Conservation (phyloP, 1,140 invertebrate species). For the Eueides isabella region DNA sequence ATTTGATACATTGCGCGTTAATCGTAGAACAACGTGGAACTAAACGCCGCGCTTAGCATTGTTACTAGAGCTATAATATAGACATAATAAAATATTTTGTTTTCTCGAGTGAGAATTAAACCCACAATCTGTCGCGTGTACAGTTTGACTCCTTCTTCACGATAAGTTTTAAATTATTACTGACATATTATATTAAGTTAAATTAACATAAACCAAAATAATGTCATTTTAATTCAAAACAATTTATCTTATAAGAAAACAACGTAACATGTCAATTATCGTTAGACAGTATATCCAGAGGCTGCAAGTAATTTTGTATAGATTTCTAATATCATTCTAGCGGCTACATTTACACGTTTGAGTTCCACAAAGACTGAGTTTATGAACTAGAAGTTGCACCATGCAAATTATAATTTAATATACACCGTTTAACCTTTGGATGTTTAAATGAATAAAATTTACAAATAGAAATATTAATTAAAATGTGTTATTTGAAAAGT, state of each 20-base stretch:
- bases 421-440: background rate
- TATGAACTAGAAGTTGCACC: background rate
- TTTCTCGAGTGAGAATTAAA: too few species aligned
- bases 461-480: too few species aligned
- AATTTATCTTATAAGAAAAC: background rate
- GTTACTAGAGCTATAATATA: too few species aligned
- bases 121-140: too few species aligned
- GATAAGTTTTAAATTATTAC: too few species aligned
- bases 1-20: too few species aligned
- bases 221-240: background rate
- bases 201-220: background rate
- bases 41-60: too few species aligned
- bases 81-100: too few species aligned
- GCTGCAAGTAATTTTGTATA: conserved; percentile 23
- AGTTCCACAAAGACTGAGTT: background rate
- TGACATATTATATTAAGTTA: background rate
- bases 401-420: background rate
- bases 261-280: conserved; percentile 22
- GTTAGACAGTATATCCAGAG: conserved; percentile 7
- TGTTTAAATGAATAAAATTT: background rate
- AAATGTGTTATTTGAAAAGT: too few species aligned
- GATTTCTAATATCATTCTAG: conserved; percentile 28
- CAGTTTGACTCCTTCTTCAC: too few species aligned
- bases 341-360: conserved; percentile 15
- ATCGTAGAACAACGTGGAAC: too few species aligned